Evolutionary conservation across 2,888 invertebrate species (phyloP), one percentile per base, ranked within the genome.

Genomic region (Nemoura dubitans): DNA sequence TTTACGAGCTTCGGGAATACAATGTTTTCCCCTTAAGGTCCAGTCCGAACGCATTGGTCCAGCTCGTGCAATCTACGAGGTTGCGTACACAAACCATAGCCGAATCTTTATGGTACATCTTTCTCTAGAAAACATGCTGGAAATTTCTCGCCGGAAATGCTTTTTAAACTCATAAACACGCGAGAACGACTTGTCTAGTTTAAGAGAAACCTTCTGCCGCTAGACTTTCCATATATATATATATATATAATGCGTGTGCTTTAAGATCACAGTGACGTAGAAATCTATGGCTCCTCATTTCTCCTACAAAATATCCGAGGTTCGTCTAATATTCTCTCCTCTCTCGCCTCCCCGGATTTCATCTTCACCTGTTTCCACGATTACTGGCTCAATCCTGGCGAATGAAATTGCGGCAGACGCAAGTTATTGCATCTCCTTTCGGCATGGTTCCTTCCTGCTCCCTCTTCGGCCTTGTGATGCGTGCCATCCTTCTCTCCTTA

Each of bases 1-100:
- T 84, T 84, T 84, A 84, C 84, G 84, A 84, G 76, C 84, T 14
- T 16, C 25, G 84, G 84, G 84, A 84, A 76, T 76, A 84, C 84
- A 84, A 84, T 27, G 59, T 59, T 81, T 30, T 30, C 28, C 84
- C 84, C 84, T 84, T 84, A 84, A 84, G 84, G 84, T 84, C 59
- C 76, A 27, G 76, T 27, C 59, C 30, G 28, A 59, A 26, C 59
- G 59, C 43, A 21, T 36, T n/a, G 83, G 83, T 43, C 83, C 84
- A 28, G 76, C 25, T 84, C 27, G 43, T 27, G 84, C 84, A 84
- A 84, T 76, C 59, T 43, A 81, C 76, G 27, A 21, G 26, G 84
- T 25, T 76, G n/a, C 84, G 42, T 42, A 42, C 26, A 81, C 59
- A 81, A 59, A 59, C 59, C 27, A 28, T 59, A 16, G 29, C 84